Base-by-base conservation (phyloP, 2,797 vertebrate genomes). In the Phylloscopus collybita region DNA sequence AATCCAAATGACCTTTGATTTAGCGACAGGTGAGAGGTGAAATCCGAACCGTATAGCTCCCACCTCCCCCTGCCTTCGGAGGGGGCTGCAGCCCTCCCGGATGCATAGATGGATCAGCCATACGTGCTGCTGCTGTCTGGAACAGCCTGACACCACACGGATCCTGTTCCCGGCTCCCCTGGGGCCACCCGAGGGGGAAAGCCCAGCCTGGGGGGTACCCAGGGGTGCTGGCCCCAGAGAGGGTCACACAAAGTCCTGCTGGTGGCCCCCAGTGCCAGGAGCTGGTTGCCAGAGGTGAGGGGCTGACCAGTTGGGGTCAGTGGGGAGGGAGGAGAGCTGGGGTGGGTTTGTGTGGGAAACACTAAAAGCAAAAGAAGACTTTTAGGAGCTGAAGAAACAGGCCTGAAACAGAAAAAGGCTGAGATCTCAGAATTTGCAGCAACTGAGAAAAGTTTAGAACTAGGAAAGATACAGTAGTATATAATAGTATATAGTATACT, bases 1-100 rank as follows among this genome's bases (percentile, higher is more conserved):
- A 89, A 91, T 87, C 84, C 84, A 1, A 87, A 56, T 23, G 81
- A 42, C 87, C 87, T 93, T 92, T 93, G 91, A 22, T 85, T 86
- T 73, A 82, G 84, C 32, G 32, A 44, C 94, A 95, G 96, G 95
- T 96, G 96, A 96, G 92, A 94, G 84, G 64, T 56, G 96, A 96
- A 96, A 96, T 9, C 96, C 57, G 92, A 95, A 2, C 67, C 51
- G 44, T 26, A 1, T 0, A 20, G 60, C 73, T 64, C 22, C 83
- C 26, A 1, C 89, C 74, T 21, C 59, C 13, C 45, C 34, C 34
- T 34, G 34, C 34, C 40, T 40, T 17, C 4, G 10, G 10, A 27
- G 66, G 70, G 69, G 51, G 70, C 79, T 2, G 4, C 76, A 42
- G 89, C 72, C 64, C 86, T 73, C 57, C 56, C n/a, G 10, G 76